Base-by-base conservation (phyloP, 2,888 invertebrate species). In the Globia sparganii region DNA sequence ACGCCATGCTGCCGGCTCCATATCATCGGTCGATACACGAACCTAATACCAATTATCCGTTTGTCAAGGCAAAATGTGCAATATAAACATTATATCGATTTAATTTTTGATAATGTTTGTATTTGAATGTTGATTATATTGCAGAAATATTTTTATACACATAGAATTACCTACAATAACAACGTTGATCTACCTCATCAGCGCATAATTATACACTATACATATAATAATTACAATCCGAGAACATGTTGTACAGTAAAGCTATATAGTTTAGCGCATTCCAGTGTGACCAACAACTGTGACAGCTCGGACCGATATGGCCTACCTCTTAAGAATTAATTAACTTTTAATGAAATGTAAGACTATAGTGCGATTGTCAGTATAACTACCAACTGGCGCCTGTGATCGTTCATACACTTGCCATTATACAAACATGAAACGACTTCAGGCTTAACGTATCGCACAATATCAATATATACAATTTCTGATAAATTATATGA, bases 111-210 rank as follows among this genome's bases (percentile, higher is more conserved):
- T 96, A 95, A 94, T 95, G 94, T 95, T 96, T 95, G 95, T 96
- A 96, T 96, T 96, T 96, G 89, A 95, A 95, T 95, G 96, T 96
- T 96, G 91, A 95, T 94, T 96, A 95, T 96, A 96, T 95, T 94
- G 93, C 96, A 95, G 93, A 96, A 96, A 94, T 96, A 96, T 96
- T 96, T 96, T 96, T 96, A 96, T 96, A 96, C 94, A 95, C 91
- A 94, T 94, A 94, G 92, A 93, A 91, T 94, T 88, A 61, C 61
- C 25, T 61, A 94, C 94, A 94, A 89, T 92, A 90, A 93, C 94
- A 94, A 93, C 91, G 92, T 93, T 93, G 90, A 95, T 93, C 96
- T 96, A 96, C 96, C 96, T 96, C 96, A 96, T 91, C 94, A 94
- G 92, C 90, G 91, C 93, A 92, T 93, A 91, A 84, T 78, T 80